Base-by-base conservation (phyloP, 2,888 invertebrate species). In the Cinara cedri region DNA sequence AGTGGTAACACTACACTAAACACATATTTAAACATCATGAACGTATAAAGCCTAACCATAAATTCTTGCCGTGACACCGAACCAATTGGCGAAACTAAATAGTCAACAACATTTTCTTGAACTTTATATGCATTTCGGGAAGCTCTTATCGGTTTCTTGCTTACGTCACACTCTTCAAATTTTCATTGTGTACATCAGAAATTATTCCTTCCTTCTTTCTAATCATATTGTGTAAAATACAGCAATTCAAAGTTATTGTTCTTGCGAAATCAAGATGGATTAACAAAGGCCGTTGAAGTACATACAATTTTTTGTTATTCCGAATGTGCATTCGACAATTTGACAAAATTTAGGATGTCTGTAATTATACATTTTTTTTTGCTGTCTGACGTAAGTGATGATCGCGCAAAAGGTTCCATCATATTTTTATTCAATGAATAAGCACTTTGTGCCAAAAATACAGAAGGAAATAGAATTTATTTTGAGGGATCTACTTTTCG, bases 181-280 rank as follows among this genome's bases (percentile, higher is more conserved):
- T 49, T 66, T 81, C 74, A 44, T 55, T 74, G 74, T 66, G 57
- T 42, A 66, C 81, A 57, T 81, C 75, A 57, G 49, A n/a, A 19
- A 81, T 51, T 60, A 60, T 81, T 66, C 75, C 81, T 74, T 81
- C 74, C n/a, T 68, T 81, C 44, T 81, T 74, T 68, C 81, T 74
- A 57, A 81, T 57, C 54, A 75, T 74, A 60, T 75, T 75, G 74
- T 81, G 75, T 55, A 76, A 71, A 19, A 66, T 24, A 66, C 66
- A 66, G n/a, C 66, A 66, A 66, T 24, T 49, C 66, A 66, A 66
- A 49, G 49, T 49, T 66, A 66, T 66, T 49, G n/a, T 26, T 49
- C 10, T 49, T 49, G 66, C 66, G 26, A 66, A 49, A 49, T 65
- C 65, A 65, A 46, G 46, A 24, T 65, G 46, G 65, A 65, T 46